Percentiles rank a stretch among this genome's conserved stretches.
Evolutionary conservation across 2,888 invertebrate species (phyloP).

Genomic region (Calliscelio sp.): DNA sequence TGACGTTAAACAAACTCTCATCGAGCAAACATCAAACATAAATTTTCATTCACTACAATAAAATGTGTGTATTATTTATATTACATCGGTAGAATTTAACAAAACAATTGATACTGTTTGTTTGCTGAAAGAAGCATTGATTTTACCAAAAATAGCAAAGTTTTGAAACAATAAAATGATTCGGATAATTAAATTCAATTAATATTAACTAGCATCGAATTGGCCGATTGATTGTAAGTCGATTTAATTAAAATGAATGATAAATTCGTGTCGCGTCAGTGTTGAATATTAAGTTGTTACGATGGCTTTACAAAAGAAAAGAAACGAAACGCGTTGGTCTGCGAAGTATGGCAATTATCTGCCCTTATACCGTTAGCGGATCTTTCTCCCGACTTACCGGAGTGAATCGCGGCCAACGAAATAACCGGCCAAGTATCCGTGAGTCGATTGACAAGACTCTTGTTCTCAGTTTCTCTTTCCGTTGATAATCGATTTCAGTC

Average conservation of each 20-base stretch:
- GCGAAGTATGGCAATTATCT: slow-evolving; percentile 61
- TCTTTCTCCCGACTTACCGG: slow-evolving; percentile 58
- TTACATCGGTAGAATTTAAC: too few relatives aligned
- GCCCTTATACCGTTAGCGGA: slow-evolving; percentile 68
- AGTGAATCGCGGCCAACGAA: slow-evolving; percentile 68
- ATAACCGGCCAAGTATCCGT: slow-evolving; percentile 60
- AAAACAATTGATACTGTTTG: too few relatives aligned
- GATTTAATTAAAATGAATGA: not conserved
- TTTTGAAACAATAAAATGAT: too few relatives aligned
- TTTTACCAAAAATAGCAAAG: too few relatives aligned
- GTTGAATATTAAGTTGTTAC: slow-evolving; percentile 33
- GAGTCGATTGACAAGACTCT: slow-evolving; percentile 64
- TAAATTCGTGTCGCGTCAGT: not conserved
- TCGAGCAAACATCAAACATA: too few relatives aligned
- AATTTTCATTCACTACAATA: too few relatives aligned
- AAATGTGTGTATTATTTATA: too few relatives aligned
- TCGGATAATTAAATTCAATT: too few relatives aligned
- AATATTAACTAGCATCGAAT: too few relatives aligned
- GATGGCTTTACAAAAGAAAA: slow-evolving; percentile 34
- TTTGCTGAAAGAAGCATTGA: too few relatives aligned
- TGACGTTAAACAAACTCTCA: too few relatives aligned
- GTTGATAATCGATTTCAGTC: slow-evolving; percentile 66
- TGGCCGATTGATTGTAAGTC: too few relatives aligned
- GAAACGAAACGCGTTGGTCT: slow-evolving; percentile 48
- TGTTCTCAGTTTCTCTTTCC: slow-evolving; percentile 71